Evolutionary conservation across 2,888 invertebrate genomes (phyloP).

Genomic region (Ommatoiulus sabulosus): DNA sequence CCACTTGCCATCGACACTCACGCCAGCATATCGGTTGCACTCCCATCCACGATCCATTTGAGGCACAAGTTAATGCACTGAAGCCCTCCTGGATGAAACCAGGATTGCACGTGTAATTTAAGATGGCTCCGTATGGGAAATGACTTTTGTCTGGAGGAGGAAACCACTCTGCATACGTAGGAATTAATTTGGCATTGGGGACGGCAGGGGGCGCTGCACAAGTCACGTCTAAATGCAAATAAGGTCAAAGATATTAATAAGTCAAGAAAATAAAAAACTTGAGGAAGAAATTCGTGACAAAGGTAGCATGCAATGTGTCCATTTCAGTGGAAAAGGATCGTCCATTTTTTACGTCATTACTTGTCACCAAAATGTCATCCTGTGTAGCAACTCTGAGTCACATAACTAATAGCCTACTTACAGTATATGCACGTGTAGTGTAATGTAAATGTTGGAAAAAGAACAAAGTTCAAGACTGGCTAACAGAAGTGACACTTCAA

Average conservation of each 20-base stretch:
- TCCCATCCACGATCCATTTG: conserved; percentile 57
- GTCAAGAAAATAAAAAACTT: not conserved
- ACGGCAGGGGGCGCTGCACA: conserved; percentile 53
- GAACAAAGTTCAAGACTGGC: not conserved
- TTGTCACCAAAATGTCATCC: not conserved
- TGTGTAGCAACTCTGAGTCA: too few species aligned
- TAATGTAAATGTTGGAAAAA: not conserved
- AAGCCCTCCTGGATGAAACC: conserved; percentile 51
- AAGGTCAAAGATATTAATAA: conserved; percentile 21
- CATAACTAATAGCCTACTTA: too few species aligned
- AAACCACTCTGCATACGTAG: conserved; percentile 57
- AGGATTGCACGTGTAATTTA: conserved; percentile 58
- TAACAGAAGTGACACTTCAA: not conserved
- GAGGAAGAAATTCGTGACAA: not conserved
- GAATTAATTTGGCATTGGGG: conserved; percentile 23
- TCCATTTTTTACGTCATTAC: not conserved
- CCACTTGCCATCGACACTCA: conserved; percentile 4
- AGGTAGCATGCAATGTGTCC: not conserved
- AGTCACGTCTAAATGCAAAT: conserved; percentile 1
- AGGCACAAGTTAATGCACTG: conserved; percentile 48
- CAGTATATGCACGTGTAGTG: too few species aligned
- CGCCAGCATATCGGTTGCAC: conserved; percentile 55
- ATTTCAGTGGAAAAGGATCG: not conserved
- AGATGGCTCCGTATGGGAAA: conserved; percentile 55
- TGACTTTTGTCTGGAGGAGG: conserved; percentile 53